Percentiles rank a stretch among this genome's conserved stretches.
These are phyloP conservation scores for Bombus terrestris DNA, from an alignment of 1,140 invertebrate species.

Conservation along the genomic window DNA sequence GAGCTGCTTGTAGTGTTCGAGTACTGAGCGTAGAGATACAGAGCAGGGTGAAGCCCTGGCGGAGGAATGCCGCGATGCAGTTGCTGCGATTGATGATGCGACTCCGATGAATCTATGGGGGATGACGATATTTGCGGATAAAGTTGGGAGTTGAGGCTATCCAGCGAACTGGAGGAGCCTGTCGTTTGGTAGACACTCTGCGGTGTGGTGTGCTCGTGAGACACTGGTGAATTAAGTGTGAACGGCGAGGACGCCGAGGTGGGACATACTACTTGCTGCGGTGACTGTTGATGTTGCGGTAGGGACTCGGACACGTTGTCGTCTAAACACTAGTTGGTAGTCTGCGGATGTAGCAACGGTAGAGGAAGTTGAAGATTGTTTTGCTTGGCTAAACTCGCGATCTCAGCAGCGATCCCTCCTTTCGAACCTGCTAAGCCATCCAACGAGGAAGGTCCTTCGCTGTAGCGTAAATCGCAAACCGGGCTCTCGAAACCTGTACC, in stretches of 20 bases:
- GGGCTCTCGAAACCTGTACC: constrained; percentile 81
- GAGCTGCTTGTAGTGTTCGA: constrained; percentile 70
- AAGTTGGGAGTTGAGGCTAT: constrained; percentile 73
- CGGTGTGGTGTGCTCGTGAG: constrained; percentile 73
- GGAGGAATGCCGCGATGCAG: constrained; percentile 73
- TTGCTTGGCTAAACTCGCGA: constrained; percentile 80
- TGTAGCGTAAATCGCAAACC: constrained; percentile 81
- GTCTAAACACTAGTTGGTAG: constrained; percentile 82
- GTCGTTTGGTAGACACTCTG: constrained; percentile 81
- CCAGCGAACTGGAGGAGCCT: constrained; percentile 71
- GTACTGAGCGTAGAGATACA: constrained; percentile 81
- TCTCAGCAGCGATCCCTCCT: constrained; percentile 78
- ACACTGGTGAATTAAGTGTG: constrained; percentile 75
- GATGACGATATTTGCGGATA: constrained; percentile 72
- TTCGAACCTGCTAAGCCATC: constrained; percentile 74
- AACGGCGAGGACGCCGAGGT: constrained; percentile 72
- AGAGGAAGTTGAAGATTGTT: constrained; percentile 81
- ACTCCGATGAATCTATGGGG: constrained; percentile 66
- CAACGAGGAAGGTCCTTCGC: constrained; percentile 79
- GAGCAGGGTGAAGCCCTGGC: constrained; percentile 79
- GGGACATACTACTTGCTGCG: constrained; percentile 68
- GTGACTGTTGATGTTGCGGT: constrained; percentile 69
- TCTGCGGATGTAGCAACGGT: constrained; percentile 81
- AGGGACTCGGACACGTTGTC: constrained; percentile 69
- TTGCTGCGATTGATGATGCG: constrained; percentile 67